Base-by-base conservation (phyloP, 2,797 vertebrate species). In the Sebastes iracundus region DNA sequence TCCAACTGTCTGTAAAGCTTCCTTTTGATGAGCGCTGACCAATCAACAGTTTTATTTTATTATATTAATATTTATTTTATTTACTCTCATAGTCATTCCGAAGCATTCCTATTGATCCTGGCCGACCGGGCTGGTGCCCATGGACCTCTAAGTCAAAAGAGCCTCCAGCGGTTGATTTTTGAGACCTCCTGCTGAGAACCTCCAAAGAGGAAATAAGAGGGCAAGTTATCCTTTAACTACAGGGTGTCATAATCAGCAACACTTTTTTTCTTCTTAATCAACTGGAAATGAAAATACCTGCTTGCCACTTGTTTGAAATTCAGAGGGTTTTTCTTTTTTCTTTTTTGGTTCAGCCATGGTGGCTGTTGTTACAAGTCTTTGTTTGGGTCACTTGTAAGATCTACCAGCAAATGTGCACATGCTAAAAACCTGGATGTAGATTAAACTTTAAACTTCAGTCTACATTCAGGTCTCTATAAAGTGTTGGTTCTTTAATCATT, bases 141-240 rank as follows among this genome's bases (percentile, higher is more conserved):
- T n/a, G 11, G 67, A 70, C 46, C 49, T 70, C 60, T 55, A 7
- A 84, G 60, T 52, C 46, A 35, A 71, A 80, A 33, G 52, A 74
- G 81, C 68, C 59, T 71, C 7, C 32, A 67, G 75, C 23, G 0
- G 66, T 65, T 53, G 28, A 22, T 64, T 84, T 76, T 82, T 30
- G 30, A 77, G 49, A 61, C 27, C 56, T 46, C 73, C 84, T 58
- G 74, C 76, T 46, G 71, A 64, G 67, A 75, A 25, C 42, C 72
- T 75, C 67, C 32, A 76, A 63, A 81, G 63, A 81, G 58, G 33
- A 62, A 82, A 82, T 62, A 60, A 66, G n/a, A 72, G n/a, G 28
- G 25, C 49, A 74, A 74, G 65, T 61, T 65, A 64, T 12, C 38
- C 33, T 63, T 30, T 18, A 70, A 61, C 49, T 35, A 49, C 10